phyloP scores from a whole-genome alignment of 2,888 invertebrate species.

The Mimumesa dahlbomi region DNA sequence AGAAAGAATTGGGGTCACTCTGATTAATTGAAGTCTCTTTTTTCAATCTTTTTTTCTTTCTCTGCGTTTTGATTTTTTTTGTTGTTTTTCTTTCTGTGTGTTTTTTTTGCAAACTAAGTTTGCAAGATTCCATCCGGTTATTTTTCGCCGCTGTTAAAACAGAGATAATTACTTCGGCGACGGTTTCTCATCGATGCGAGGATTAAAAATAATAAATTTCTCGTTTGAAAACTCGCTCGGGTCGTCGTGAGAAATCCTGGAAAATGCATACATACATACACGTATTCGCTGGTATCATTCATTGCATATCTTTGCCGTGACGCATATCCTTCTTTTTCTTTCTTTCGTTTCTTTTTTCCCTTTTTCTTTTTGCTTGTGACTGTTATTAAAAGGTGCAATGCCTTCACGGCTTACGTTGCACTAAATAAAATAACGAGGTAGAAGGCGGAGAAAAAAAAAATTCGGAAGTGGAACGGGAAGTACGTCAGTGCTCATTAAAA shows the following conservation, averaged over 20 bases:
- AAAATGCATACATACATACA: no score
- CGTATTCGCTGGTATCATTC: no score
- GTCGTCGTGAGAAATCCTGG: no score
- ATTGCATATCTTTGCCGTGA: no score
- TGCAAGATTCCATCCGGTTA: slow-evolving; percentile 18
- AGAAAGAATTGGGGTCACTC: slow-evolving; percentile 53
- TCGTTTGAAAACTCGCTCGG: no score
- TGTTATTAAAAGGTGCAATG: slow-evolving; percentile 36
- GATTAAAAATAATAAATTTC: no score
- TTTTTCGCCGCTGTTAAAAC: slow-evolving; percentile 28
- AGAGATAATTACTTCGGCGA: slow-evolving; percentile 42
- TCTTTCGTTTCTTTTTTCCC: no score
- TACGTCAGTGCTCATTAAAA: slow-evolving; percentile 57
- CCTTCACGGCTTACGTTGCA: slow-evolving; percentile 43
- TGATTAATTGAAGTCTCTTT: slow-evolving; percentile 59
- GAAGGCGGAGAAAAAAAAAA: slow-evolving; percentile 13
- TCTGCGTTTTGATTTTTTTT: no score
- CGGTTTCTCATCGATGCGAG: no score
- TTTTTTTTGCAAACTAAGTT: slow-evolving; percentile 31
- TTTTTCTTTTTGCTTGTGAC: no score
- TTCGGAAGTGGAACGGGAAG: slow-evolving; percentile 27
- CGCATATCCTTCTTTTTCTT: no score
- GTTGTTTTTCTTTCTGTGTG: no score
- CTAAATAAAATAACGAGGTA: slow-evolving; percentile 59
- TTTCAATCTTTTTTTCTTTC: slow-evolving; percentile 21